Conservation (phyloP, 2,888 invertebrate genomes). For the Oscheius sp. region DNA sequence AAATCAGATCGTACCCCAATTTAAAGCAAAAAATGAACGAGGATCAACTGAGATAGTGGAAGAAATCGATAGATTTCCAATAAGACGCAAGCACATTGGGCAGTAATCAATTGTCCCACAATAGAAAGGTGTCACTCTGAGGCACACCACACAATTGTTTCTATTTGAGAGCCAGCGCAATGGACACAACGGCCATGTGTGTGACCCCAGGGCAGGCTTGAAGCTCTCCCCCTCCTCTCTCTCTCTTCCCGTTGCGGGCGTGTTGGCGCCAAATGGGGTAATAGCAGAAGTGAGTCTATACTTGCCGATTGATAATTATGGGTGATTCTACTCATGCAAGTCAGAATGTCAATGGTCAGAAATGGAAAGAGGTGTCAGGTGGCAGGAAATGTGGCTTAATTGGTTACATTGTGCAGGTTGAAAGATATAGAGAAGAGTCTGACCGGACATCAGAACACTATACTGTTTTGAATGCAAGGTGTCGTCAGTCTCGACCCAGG, state of each 20-base stretch:
- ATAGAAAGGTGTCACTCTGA: background rate
- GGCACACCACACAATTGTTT: conserved; percentile 15
- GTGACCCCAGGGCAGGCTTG: conserved; percentile 23
- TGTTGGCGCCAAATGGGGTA: conserved; percentile 30
- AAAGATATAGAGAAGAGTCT: too few species aligned
- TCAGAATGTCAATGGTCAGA: background rate
- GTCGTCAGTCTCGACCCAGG: background rate
- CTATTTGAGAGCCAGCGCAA: background rate
- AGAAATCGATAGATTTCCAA: too few species aligned
- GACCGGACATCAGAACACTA: background rate
- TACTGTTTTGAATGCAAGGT: background rate
- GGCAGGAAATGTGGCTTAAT: background rate
- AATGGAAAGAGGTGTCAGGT: background rate
- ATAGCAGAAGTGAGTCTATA: conserved; percentile 22
- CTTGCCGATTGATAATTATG: conserved; percentile 27
- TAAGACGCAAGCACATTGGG: too few species aligned
- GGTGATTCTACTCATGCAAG: conserved; percentile 16
- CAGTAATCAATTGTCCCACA: background rate
- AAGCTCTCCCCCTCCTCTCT: background rate
- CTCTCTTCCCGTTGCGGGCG: conserved; percentile 17
- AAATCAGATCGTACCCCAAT: too few species aligned
- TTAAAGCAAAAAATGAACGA: too few species aligned
- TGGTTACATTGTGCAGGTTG: too few species aligned
- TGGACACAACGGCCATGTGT: conserved; percentile 7
- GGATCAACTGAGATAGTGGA: too few species aligned